Evolutionary conservation across 2,113 vertebrate genomes (phyloP).

Genomic region (Anas platyrhynchos): DNA sequence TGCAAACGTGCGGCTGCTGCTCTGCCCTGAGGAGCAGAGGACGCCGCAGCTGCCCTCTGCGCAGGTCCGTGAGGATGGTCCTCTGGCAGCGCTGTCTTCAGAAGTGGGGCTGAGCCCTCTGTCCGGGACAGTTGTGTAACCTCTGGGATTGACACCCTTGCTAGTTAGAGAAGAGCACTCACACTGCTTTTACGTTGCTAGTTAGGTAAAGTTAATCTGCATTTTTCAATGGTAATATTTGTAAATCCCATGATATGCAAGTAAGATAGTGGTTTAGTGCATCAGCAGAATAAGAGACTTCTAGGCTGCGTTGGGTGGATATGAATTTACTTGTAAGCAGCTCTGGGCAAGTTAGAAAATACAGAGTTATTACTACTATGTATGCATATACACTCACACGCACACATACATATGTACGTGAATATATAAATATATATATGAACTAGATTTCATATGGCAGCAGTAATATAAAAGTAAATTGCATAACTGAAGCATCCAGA

Average conservation of each 20-base stretch:
- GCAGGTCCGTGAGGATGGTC: accelerated
- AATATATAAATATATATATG: background rate
- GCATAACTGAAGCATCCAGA: background rate
- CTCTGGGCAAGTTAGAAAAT: background rate
- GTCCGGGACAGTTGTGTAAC: background rate
- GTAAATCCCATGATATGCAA: background rate
- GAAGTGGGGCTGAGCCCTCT: background rate
- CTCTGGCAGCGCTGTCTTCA: background rate
- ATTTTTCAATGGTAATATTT: background rate
- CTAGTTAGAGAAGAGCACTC: background rate
- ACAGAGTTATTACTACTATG: background rate
- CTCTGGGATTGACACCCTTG: background rate
- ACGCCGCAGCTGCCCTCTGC: background rate
- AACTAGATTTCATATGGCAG: background rate
- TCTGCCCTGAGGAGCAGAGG: accelerated
- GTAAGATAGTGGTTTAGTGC: background rate
- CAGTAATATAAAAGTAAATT: background rate
- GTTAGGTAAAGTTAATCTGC: background rate
- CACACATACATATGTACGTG: background rate
- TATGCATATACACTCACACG: background rate
- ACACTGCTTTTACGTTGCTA: accelerated
- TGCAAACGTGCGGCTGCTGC: background rate
- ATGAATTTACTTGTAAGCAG: background rate
- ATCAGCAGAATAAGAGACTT: background rate
- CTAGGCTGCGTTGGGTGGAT: background rate